Base-by-base conservation (phyloP, 2,888 invertebrate genomes). In the Polydrusus cervinus region DNA sequence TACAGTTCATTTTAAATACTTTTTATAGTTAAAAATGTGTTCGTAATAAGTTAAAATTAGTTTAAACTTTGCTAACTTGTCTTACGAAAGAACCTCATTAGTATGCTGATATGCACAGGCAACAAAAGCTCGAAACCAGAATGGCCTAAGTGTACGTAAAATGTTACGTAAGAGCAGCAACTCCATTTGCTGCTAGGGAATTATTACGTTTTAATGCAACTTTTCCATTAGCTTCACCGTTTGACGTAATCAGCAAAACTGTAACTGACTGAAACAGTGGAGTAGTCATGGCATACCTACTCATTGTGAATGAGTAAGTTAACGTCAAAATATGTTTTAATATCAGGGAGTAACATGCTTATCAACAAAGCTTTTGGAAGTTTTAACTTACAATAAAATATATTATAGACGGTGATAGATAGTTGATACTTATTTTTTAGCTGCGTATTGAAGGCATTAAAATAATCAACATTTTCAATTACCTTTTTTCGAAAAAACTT, bases 181-280 rank as follows among this genome's bases (percentile, higher is more conserved):
- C 47, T 55, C 57, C 66, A 25, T 57, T 60, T 16, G 47, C 47
- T 65, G 66, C n/a, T 18, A 47, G 65, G 60, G 20, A 49, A 45
- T 71, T 65, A 64, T 25, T 20, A 14, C 18, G 60, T 60, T 60
- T 66, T 72, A 72, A 72, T 72, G 72, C 49, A 66, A 72, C 72
- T 72, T 72, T 72, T 72, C 72, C 72, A 72, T 72, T 72, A 72
- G 72, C 38, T 43, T n/a, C 34, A 38, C 49, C 11, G 43, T 72
- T 65, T 72, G 47, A 66, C 60, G 66, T 72, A 72, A 66, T 72
- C 72, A 66, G 51, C 38, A 38, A 60, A 60, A 60, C 34, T 38
- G n/a, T 38, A 10, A 9, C 51, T 40, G 3, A 6, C 53, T 0
- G 25, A 13, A 53, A 9, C 51, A 43, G 43, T 43, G 43, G 43